Conservation (phyloP, 2,797 vertebrate genomes). For the Thripadectes ignobilis region DNA sequence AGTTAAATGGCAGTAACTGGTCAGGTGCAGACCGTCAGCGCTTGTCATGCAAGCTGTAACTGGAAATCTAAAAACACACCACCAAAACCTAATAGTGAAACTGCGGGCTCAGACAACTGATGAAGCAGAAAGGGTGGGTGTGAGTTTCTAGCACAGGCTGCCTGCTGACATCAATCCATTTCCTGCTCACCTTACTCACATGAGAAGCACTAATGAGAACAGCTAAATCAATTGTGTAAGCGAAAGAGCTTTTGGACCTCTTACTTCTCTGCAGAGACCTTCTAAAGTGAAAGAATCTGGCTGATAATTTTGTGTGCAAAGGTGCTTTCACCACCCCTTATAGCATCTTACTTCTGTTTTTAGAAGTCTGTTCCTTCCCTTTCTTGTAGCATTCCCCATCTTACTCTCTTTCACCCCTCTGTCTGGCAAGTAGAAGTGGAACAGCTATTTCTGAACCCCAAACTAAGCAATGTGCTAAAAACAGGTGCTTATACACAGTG, state of each 20-base stretch:
- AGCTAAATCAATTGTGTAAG: not conserved
- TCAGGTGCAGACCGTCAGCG: not conserved
- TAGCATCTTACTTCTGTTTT: not conserved
- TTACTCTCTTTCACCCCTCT: not conserved
- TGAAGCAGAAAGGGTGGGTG: conserved; percentile 72
- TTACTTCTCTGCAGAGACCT: conserved; percentile 29
- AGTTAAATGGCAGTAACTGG: conserved; percentile 46
- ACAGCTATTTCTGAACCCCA: not conserved
- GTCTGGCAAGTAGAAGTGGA: not conserved
- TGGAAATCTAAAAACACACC: conserved; percentile 73
- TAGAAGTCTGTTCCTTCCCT: not conserved
- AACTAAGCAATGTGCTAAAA: conserved; percentile 13
- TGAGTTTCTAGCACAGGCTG: conserved; percentile 21
- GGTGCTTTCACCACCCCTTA: not conserved
- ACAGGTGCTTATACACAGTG: not conserved
- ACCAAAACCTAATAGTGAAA: conserved; percentile 74
- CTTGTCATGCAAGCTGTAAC: conserved; percentile 70
- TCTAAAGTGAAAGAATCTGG: not conserved
- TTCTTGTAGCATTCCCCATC: not conserved
- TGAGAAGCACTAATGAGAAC: not conserved
- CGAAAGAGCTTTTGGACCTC: not conserved
- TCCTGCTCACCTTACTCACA: conserved; percentile 57
- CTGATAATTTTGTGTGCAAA: not conserved
- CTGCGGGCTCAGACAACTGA: conserved; percentile 65
- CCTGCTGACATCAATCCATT: conserved; percentile 2